Percentiles rank a stretch among this genome's conserved stretches.
Evolutionary conservation across 2,113 vertebrate species (phyloP).

Genomic region (Protobothrops mucrosquamatus): DNA sequence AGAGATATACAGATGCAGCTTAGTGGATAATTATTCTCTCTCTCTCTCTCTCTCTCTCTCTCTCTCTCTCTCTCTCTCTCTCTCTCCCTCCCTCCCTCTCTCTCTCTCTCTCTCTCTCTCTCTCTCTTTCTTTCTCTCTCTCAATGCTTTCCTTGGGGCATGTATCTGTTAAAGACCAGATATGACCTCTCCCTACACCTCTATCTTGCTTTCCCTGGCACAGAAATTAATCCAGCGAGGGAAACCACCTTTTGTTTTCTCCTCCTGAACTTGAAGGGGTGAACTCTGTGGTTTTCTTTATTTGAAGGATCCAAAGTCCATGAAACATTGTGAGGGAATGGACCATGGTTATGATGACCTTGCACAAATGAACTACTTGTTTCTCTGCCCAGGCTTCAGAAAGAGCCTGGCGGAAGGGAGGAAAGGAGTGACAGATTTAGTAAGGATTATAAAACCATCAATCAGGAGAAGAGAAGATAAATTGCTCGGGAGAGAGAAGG

Average conservation of each 20-base stretch:
- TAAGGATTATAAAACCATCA: slow-evolving; percentile 63
- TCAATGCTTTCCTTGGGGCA: neutral
- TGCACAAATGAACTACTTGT: neutral
- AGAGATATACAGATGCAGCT: neutral
- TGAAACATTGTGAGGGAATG: rapidly evolving
- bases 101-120: too few species aligned
- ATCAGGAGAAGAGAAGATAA: slow-evolving; percentile 52
- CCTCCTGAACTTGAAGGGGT: neutral
- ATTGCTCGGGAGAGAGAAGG: slow-evolving; percentile 41
- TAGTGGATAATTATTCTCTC: too few species aligned
- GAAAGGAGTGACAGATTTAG: slow-evolving; percentile 61
- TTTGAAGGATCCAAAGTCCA: neutral
- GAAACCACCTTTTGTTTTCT: neutral
- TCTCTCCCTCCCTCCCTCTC: too few species aligned
- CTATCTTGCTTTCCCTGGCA: neutral
- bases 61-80: too few species aligned
- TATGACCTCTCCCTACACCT: neutral
- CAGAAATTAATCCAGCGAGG: neutral
- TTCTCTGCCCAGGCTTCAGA: slow-evolving; percentile 16
- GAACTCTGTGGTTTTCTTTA: neutral
- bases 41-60: too few species aligned
- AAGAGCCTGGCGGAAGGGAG: slow-evolving; percentile 7
- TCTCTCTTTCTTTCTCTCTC: too few species aligned
- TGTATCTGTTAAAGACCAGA: neutral
- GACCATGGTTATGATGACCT: neutral